Base-by-base conservation (phyloP, 2,113 vertebrate species). In the Notarius lentiginosus region DNA sequence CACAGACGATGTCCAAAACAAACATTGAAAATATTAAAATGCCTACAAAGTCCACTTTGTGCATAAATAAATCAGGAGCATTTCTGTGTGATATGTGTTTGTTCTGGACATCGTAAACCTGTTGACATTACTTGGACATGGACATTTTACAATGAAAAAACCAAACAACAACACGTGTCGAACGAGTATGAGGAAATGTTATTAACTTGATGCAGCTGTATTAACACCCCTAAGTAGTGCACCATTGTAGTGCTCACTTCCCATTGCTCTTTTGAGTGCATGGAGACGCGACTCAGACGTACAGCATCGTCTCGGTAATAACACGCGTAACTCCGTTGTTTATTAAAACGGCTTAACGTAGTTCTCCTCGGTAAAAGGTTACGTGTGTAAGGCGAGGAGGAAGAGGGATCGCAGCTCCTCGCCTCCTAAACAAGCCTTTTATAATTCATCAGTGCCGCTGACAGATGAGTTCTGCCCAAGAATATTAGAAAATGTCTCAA, bases 401-500 rank as follows among this genome's bases (percentile, higher is more conserved):
- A 91, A 89, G 91, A 89, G 85, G 84, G 93, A 79, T 81, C 84
- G 80, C 90, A 91, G 93, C 95, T 88, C 91, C 92, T 89, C 92
- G 91, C 91, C 91, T 94, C 92, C 96, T 95, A 98, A 99, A 99
- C 96, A 98, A 99, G 97, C 96, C 96, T 98, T 99, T 99, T 98
- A 97, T 98, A 99, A 99, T 99, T 98, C 97, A 99, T 99, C 98
- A 98, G 96, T 94, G 95, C 95, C 95, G 95, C 95, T 99, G 98
- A 99, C 98, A 99, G 98, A 99, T 97, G 98, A 98, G 97, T 98
- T 97, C 97, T 97, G 97, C 97, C 96, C 95, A 95, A 98, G 97
- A 99, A 99, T 99, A 99, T 99, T 99, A 99, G 96, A 99, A 99
- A 99, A 99, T 99, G 98, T 99, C 98, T 98, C 97, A 97, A 98